Evolutionary conservation across 2,797 vertebrate species (phyloP).

Genomic region (Staurois parvus): DNA sequence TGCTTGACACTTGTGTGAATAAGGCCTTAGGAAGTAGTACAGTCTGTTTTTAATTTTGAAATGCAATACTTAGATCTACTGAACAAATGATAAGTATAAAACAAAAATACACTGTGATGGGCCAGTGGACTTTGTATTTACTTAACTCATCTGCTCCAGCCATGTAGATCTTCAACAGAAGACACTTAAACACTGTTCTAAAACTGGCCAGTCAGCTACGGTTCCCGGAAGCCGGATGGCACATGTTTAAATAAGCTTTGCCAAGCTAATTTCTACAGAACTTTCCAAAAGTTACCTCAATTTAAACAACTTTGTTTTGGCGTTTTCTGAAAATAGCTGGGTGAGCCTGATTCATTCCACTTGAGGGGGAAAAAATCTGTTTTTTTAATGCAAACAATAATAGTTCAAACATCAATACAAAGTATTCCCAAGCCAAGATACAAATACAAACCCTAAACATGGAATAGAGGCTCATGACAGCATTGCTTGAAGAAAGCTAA

Average conservation of each 20-base stretch:
- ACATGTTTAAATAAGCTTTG: slow-evolving; percentile 47
- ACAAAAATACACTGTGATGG: slow-evolving; percentile 1
- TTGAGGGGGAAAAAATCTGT: not conserved
- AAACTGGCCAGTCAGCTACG: slow-evolving; percentile 21
- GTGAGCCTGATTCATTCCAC: slow-evolving; percentile 5
- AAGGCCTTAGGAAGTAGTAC: too few species aligned
- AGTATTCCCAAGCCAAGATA: not conserved
- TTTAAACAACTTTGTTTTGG: slow-evolving; percentile 51
- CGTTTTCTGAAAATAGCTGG: slow-evolving; percentile 44
- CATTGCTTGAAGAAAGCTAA: not conserved
- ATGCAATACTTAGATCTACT: not conserved
- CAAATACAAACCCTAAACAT: slow-evolving; percentile 1
- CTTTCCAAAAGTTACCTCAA: slow-evolving; percentile 38
- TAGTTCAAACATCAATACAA: slow-evolving; percentile 24
- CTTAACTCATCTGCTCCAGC: not conserved
- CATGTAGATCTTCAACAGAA: slow-evolving; percentile 2
- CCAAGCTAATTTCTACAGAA: slow-evolving; percentile 42
- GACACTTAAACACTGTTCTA: slow-evolving; percentile 47
- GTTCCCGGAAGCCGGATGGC: slow-evolving; percentile 43
- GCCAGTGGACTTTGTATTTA: slow-evolving; percentile 4
- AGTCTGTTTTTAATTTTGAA: not conserved
- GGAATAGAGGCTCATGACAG: not conserved
- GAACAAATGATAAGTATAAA: not conserved
- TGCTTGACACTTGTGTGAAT: not conserved
- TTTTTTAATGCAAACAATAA: not conserved